phyloP scores from a whole-genome alignment of 2,113 vertebrate genomes.

The Pterocles orientalis region DNA sequence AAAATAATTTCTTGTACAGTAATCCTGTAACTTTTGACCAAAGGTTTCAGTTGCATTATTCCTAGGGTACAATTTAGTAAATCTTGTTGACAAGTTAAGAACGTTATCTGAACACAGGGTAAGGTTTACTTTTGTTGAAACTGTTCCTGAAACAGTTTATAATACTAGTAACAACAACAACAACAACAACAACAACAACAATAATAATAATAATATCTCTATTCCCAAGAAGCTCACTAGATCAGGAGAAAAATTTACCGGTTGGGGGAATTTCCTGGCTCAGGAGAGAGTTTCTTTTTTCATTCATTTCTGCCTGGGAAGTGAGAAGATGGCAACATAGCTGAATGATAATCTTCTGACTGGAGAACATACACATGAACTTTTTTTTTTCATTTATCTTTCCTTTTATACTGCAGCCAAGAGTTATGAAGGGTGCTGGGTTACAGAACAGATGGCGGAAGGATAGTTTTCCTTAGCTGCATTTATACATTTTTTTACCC shows the following conservation, averaged over 20 bases:
- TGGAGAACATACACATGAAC: background rate
- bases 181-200: background rate
- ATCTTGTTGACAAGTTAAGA: constrained; percentile 21
- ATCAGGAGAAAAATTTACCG: constrained; percentile 26
- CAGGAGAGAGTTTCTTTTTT: constrained; percentile 17
- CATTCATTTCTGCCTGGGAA: constrained; percentile 34
- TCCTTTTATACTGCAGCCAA: background rate
- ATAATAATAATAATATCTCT: background rate
- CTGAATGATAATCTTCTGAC: background rate
- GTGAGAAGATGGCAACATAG: background rate
- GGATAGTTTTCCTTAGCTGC: constrained; percentile 16
- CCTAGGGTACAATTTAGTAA: background rate
- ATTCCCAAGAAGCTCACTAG: background rate
- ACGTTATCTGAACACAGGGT: constrained; percentile 8
- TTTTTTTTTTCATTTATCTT: background rate
- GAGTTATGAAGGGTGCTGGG: background rate
- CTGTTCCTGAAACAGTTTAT: background rate
- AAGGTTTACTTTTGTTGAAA: background rate
- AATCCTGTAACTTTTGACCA: constrained; percentile 56
- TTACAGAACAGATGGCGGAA: constrained; percentile 61
- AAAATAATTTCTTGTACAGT: background rate
- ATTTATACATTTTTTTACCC: background rate
- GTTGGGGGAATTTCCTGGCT: background rate
- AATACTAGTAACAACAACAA: background rate
- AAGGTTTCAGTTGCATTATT: constrained; percentile 6